Percentiles rank a stretch among this genome's conserved stretches.
phyloP scores from a whole-genome alignment of 30 jellyfish, hydroid and myxozoan genomes.

The Turritopsis dohrnii region DNA sequence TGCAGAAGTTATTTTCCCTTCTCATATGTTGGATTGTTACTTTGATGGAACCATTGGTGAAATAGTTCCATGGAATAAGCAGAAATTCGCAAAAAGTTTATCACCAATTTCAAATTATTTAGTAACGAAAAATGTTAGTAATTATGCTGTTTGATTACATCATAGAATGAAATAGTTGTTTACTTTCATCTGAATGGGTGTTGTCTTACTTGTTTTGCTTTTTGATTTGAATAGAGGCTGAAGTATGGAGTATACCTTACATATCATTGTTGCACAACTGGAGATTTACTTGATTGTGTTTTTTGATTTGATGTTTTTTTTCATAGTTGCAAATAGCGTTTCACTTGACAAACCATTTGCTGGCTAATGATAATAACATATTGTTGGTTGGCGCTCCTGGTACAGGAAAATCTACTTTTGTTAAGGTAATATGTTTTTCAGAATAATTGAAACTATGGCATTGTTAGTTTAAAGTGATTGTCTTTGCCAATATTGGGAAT shows the following conservation, averaged over 20 bases:
- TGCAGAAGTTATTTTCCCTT: constrained; percentile 58
- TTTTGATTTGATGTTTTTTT: neutral
- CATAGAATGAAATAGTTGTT: neutral
- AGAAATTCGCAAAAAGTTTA: constrained; percentile 26
- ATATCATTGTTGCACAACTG: too few species aligned
- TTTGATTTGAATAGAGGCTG: too few species aligned
- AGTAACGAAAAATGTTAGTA: constrained; percentile 43
- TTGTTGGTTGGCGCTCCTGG: constrained; percentile 60
- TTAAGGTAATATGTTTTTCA: constrained; percentile 30
- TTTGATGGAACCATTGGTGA: constrained; percentile 62
- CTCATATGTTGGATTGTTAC: constrained; percentile 45
- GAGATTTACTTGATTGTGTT: neutral
- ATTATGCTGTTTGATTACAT: neutral
- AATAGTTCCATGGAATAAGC: constrained; percentile 36
- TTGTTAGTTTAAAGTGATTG: too few species aligned
- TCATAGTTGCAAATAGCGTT: neutral
- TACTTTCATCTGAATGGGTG: neutral
- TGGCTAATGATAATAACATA: constrained; percentile 41
- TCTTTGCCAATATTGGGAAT: too few species aligned
- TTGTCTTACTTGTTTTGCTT: too few species aligned
- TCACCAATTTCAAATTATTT: constrained; percentile 36
- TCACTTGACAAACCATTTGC: constrained; percentile 43
- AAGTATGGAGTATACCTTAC: too few species aligned
- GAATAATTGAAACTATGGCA: neutral
- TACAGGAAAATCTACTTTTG: constrained; percentile 69